Conservation (phyloP, 2,888 invertebrate genomes). For the Bembecia ichneumoniformis region DNA sequence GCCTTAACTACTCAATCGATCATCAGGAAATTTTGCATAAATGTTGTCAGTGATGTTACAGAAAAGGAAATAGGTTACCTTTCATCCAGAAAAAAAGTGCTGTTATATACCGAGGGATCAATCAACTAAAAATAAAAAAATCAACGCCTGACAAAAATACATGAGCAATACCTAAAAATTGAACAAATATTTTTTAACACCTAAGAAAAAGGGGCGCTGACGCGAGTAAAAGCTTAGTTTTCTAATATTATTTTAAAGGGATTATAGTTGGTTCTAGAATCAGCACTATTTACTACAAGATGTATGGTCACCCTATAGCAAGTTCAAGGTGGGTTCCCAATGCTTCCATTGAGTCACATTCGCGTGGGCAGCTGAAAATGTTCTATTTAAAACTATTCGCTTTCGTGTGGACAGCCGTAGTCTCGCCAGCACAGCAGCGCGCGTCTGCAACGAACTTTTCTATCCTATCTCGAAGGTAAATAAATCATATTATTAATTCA, state of each 20-base stretch:
- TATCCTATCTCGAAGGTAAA: constrained; percentile 20
- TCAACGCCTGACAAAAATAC: no score
- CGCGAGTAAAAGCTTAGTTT: no score
- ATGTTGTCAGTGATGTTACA: no score
- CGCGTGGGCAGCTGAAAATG: constrained; percentile 53
- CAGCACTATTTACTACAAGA: background rate
- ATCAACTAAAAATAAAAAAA: no score
- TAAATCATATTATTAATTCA: constrained; percentile 1
- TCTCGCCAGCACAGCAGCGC: constrained; percentile 54
- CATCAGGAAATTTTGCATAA: no score
- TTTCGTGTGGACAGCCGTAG: constrained; percentile 31
- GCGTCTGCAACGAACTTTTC: constrained; percentile 63
- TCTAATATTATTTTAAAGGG: background rate
- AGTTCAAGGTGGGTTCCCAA: constrained; percentile 60
- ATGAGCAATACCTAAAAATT: no score
- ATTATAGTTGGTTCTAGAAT: background rate
- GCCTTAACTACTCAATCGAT: no score
- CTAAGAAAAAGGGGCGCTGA: no score
- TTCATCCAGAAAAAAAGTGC: no score
- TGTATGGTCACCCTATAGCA: constrained; percentile 23
- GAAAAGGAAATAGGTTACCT: no score
- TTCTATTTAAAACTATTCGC: constrained; percentile 61
- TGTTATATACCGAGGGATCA: no score
- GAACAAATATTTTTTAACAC: no score
- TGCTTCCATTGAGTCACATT: constrained; percentile 48